Evolutionary conservation across 2,797 vertebrate species (phyloP).

Genomic region (Chrysocyon brachyurus): DNA sequence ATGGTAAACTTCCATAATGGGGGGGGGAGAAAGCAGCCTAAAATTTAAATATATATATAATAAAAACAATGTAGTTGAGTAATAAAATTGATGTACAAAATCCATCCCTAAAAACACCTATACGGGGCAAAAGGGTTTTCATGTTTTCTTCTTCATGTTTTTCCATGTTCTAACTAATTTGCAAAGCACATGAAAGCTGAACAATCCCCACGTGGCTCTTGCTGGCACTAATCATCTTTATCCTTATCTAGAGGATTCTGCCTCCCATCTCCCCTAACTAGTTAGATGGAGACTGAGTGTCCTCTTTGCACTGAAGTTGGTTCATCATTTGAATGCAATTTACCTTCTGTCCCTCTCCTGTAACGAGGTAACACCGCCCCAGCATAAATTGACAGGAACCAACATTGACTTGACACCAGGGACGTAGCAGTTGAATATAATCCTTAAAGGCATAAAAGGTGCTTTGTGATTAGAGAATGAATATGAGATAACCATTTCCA

Average conservation of each 20-base stretch:
- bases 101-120: background rate
- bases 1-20: background rate
- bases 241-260: background rate
- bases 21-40: background rate
- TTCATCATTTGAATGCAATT: background rate
- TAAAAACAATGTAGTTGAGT: background rate
- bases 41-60: background rate
- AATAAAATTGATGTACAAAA: constrained; percentile 27
- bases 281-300: background rate
- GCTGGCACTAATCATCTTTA: background rate
- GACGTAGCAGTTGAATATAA: constrained; percentile 94
- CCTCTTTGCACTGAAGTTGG: no score
- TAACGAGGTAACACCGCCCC: constrained; percentile 95
- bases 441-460: constrained; percentile 88
- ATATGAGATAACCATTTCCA: background rate
- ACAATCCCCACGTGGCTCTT: background rate
- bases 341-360: constrained; percentile 97
- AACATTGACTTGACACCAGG: constrained; percentile 97
- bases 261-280: background rate
- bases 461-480: constrained; percentile 58
- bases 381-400: constrained; percentile 97
- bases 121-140: background rate
- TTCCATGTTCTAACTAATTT: background rate
- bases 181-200: background rate
- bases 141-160: background rate